Evolutionary conservation across 1,140 invertebrate species (phyloP).

Genomic region (Drosophila suzukii): DNA sequence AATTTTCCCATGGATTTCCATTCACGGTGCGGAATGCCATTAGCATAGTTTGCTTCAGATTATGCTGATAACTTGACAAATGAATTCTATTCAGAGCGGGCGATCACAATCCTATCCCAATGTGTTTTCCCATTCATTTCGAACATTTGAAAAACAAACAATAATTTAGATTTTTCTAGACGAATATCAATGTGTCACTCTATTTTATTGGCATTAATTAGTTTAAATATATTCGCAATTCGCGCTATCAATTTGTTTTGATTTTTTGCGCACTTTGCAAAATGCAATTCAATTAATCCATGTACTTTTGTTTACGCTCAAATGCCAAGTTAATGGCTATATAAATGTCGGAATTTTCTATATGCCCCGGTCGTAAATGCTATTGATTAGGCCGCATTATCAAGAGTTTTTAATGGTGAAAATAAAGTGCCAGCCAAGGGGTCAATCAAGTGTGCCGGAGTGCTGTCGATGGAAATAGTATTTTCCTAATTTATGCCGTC

Average conservation of each 20-base stretch:
- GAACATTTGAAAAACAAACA: not conserved
- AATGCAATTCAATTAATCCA: slow-evolving; percentile 33
- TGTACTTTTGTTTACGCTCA: slow-evolving; percentile 1
- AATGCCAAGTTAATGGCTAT: slow-evolving; percentile 22
- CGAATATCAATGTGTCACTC: slow-evolving; percentile 23
- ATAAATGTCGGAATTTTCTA: slow-evolving; percentile 6
- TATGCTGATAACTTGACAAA: slow-evolving; percentile 34
- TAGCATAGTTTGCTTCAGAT: slow-evolving; percentile 43
- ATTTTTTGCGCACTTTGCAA: slow-evolving; percentile 34
- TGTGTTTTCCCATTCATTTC: slow-evolving; percentile 1
- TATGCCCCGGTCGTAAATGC: not conserved
- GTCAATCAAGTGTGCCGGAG: slow-evolving; percentile 59
- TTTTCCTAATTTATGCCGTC: slow-evolving; percentile 54
- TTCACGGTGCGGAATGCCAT: slow-evolving; percentile 20
- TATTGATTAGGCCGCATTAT: slow-evolving; percentile 23
- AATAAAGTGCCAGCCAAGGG: slow-evolving; percentile 42
- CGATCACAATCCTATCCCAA: slow-evolving; percentile 20
- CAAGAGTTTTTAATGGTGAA: slow-evolving; percentile 10
- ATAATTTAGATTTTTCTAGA: slow-evolving; percentile 1
- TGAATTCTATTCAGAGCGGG: slow-evolving; percentile 4
- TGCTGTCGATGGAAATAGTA: slow-evolving; percentile 42
- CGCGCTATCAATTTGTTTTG: slow-evolving; percentile 37
- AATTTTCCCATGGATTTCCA: slow-evolving; percentile 41
- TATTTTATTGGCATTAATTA: not conserved
- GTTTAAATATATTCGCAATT: slow-evolving; percentile 13